A percentile compares a stretch with the other conserved stretches of the same genome.
Evolutionary conservation across 2,888 invertebrate species (phyloP).

Genomic region (Eupeodes latifasciatus): DNA sequence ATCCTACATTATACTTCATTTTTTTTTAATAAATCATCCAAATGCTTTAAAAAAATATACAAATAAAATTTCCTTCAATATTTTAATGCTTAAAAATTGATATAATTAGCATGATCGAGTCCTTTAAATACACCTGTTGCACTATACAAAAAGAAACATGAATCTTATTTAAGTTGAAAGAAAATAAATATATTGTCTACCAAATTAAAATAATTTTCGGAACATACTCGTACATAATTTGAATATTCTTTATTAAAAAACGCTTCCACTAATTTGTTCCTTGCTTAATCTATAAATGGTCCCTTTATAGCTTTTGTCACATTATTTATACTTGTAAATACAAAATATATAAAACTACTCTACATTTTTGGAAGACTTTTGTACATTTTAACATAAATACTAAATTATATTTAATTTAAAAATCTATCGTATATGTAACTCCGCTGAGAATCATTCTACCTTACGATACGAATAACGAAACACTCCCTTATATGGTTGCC

Average conservation of each 20-base stretch:
- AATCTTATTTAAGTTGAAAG: too few species aligned
- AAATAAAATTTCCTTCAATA: neutral
- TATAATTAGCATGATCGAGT: slow-evolving; percentile 47
- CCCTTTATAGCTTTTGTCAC: neutral
- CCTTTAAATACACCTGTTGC: slow-evolving; percentile 8
- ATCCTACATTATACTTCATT: neutral
- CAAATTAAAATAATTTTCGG: neutral
- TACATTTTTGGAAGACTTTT: slow-evolving; percentile 1
- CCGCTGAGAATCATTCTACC: slow-evolving; percentile 33
- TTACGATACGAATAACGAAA: neutral
- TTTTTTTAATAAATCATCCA: neutral
- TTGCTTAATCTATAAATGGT: slow-evolving; percentile 8
- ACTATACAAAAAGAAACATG: neutral
- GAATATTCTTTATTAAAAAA: neutral
- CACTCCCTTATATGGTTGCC: neutral
- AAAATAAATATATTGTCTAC: neutral
- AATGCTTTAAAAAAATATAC: slow-evolving; percentile 34
- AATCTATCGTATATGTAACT: slow-evolving; percentile 37
- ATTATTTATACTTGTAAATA: slow-evolving; percentile 1
- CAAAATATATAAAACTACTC: neutral
- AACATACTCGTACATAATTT: neutral
- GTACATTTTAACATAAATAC: slow-evolving; percentile 2
- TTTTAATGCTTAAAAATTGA: slow-evolving; percentile 17
- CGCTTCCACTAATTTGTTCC: slow-evolving; percentile 10
- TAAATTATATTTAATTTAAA: slow-evolving; percentile 34